Evolutionary conservation across 2,113 vertebrate genomes (phyloP).

Genomic region (Mellivora capensis): DNA sequence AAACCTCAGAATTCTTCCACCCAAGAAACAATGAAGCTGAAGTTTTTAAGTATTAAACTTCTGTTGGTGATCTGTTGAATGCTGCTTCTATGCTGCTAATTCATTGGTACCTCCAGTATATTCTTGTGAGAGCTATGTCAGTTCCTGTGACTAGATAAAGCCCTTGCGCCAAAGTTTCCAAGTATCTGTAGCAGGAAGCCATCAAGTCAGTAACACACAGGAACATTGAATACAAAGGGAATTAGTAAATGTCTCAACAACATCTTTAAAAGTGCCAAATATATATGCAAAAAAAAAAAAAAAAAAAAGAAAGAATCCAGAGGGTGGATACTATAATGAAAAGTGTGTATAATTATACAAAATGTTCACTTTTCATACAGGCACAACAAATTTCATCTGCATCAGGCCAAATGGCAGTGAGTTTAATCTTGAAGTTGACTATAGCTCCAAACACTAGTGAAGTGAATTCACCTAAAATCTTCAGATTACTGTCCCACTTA

Average conservation of each 20-base stretch:
- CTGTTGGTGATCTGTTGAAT: not conserved
- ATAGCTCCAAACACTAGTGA: not conserved
- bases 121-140: not conserved
- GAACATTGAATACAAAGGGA: not conserved
- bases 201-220: not conserved
- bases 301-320: not conserved
- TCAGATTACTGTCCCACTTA: not conserved
- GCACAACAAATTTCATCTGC: not conserved
- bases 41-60: not conserved
- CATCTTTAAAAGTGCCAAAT: not conserved
- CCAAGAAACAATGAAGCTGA: not conserved
- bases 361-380: not conserved
- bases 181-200: too few relatives aligned
- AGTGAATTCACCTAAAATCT: not conserved
- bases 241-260: not conserved
- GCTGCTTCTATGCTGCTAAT: not conserved
- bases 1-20: not conserved
- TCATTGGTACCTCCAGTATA: not conserved
- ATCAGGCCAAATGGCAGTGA: not conserved
- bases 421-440: not conserved
- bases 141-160: not conserved
- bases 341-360: not conserved
- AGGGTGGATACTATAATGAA: not conserved
- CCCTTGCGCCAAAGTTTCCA: not conserved
- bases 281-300: too few relatives aligned